Evolutionary conservation across 2,113 vertebrate species (phyloP), one percentile per base, ranked within the genome.

Genomic region (Oryzias melastigma): DNA sequence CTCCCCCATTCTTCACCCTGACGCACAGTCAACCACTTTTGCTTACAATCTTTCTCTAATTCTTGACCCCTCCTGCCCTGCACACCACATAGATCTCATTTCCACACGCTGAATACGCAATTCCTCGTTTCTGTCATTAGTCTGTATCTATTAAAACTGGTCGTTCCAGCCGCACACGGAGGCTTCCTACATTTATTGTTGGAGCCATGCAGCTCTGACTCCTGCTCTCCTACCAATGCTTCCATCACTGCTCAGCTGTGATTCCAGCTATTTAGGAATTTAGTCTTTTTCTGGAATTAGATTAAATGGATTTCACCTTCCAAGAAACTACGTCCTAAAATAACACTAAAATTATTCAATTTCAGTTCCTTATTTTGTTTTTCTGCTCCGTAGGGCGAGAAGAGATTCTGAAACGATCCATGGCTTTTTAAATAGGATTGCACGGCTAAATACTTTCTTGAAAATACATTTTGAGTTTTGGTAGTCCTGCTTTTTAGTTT

Each of bases 141-240:
- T 47, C 16, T 65, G 73, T 78, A 65, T 62, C 18, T 74, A 18
- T 64, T 70, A 53, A 46, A 58, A 71, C 60, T 62, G 43, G 51
- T 64, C 57, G 49, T 48, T 62, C 35, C 24, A n/a, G 25, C 46
- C 18, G 22, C 55, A 45, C 51, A n/a, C 8, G 27, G 24, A 51
- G 52, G 52, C 66, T 58, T 44, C 27, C 59, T 74, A 24, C 47
- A 53, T 69, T 70, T 54, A 56, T 47, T 67, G 35, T 72, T 46
- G 71, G 46, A 25, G 56, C 55, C 58, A 66, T 56, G 65, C 66
- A 65, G 65, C 58, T 66, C 65, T 76, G 58, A 74, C 65, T 82
- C 52, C 20, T 65, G 44, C 17, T 17, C 60, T 78, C 40, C 24
- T 27, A 44, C 62, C 74, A 72, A 79, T 71, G 41, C 56, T 59